phyloP scores from a whole-genome alignment of 2,797 vertebrate species.

The Acipenser oxyrinchus region DNA sequence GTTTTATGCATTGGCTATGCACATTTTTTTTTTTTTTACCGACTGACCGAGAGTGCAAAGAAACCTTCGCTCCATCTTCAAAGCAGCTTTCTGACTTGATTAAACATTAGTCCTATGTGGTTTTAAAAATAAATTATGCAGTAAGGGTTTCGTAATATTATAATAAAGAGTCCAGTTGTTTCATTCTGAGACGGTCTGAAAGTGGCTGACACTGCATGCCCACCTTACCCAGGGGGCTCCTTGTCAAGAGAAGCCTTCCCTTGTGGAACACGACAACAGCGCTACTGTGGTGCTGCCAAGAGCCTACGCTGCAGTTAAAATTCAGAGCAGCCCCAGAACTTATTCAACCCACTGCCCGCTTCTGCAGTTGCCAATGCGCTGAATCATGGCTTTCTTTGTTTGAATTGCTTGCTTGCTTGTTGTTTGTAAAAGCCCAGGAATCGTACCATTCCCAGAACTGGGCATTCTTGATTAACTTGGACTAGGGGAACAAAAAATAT shows the following conservation, averaged over 20 bases:
- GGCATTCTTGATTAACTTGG: no score
- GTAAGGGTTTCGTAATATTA: conserved; percentile 21
- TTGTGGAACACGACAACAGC: conserved; percentile 48
- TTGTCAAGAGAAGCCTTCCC: conserved; percentile 44
- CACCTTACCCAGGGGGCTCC: conserved; percentile 47
- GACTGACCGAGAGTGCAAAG: conserved; percentile 18
- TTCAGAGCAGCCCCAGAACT: conserved; percentile 24
- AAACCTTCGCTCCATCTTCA: conserved; percentile 43
- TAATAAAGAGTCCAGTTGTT: conserved; percentile 24
- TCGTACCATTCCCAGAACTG: conserved; percentile 6
- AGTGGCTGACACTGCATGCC: conserved; percentile 44
- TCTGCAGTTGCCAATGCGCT: neutral
- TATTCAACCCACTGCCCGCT: conserved; percentile 21
- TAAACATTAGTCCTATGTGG: no score
- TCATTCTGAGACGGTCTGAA: conserved; percentile 16
- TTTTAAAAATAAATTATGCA: no score
- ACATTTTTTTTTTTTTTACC: no score
- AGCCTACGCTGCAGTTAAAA: conserved; percentile 30
- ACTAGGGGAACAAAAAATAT: neutral
- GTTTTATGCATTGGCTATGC: no score
- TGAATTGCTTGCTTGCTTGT: neutral
- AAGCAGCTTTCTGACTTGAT: conserved; percentile 29
- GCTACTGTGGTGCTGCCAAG: conserved; percentile 9
- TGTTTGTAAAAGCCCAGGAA: conserved; percentile 1
- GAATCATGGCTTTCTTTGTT: neutral